Base-by-base conservation (phyloP, 2,113 vertebrate genomes). In the Leptocoma aspasia region DNA sequence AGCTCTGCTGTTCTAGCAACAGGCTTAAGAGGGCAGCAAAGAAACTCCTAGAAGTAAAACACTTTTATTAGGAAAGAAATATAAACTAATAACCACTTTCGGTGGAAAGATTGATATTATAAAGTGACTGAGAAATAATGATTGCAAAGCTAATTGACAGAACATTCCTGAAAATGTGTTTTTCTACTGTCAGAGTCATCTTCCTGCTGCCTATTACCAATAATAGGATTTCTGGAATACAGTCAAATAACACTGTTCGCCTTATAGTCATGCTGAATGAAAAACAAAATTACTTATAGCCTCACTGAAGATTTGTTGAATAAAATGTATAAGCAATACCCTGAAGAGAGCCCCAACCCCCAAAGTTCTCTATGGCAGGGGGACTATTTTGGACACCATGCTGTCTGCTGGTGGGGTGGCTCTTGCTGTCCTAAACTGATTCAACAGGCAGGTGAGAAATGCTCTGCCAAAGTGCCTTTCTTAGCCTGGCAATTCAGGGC, bases 1-100 rank as follows among this genome's bases (percentile, higher is more conserved):
- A 63, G 7, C 26, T 61, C 41, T 94, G 88, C 64, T 97, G 63
- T 95, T 88, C 83, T 72, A 26, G n/a, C 41, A 19, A 65, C 72
- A 90, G 61, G 26, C 97, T 90, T 77, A 95, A 98, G 98, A 97
- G 97, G 97, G 97, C 98, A 97, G 96, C 95, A 98, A 81, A 98
- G 94, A 97, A 96, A 76, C 93, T 98, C 71, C 39, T 61, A 81
- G 75, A 66, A 92, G 45, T 65, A 64, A 41, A 85, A 6, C 52
- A 17, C 23, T 59, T 79, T 54, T 89, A 37, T 56, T 79, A 83
- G 61, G 45, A 89, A 71, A 79, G 42, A 72, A 85, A 86, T 83
- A 65, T 4, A 86, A 96, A 54, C 28, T 75, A 88, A 79, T 42
- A 83, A 31, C 10, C 47, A 57, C 37, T 91, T 60, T 73, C n/a